A percentile compares a stretch with the other conserved stretches of the same genome.
phyloP scores from a whole-genome alignment of 2,888 invertebrate species.

The Agriotes lineatus region DNA sequence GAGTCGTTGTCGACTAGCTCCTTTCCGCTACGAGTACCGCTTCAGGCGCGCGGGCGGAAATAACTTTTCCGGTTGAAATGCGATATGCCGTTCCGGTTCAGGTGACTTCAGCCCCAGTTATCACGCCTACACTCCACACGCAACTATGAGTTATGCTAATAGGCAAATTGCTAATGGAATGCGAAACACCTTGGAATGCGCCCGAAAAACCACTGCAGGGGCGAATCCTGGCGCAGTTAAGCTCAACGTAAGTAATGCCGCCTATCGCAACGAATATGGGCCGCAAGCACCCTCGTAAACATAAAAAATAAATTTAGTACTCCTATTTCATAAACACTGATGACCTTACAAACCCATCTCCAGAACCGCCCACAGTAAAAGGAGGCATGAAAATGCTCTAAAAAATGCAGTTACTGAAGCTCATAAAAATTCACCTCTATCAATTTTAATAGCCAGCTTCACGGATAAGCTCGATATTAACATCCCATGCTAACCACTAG shows the following conservation, averaged over 20 bases:
- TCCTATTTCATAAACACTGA: conserved; percentile 23
- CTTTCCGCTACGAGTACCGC: conserved; percentile 50
- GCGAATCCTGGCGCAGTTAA: too few species aligned
- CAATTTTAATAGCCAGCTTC: conserved; percentile 9
- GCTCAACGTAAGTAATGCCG: not conserved
- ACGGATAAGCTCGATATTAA: conserved; percentile 12
- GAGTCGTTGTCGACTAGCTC: conserved; percentile 50
- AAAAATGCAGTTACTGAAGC: conserved; percentile 12
- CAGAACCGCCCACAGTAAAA: conserved; percentile 20
- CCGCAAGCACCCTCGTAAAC: conserved; percentile 8
- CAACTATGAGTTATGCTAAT: conserved; percentile 39
- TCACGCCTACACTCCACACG: conserved; percentile 36
- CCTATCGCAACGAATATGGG: conserved; percentile 2
- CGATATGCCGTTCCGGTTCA: conserved; percentile 51
- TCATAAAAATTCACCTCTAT: conserved; percentile 15
- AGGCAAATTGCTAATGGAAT: conserved; percentile 25
- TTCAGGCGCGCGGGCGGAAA: conserved; percentile 50
- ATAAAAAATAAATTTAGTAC: conserved; percentile 32
- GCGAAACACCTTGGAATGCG: conserved; percentile 3
- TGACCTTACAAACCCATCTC: conserved; percentile 22
- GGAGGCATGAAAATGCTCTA: conserved; percentile 3
- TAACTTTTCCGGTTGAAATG: conserved; percentile 50
- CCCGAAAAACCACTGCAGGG: not conserved
- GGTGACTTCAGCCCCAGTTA: conserved; percentile 43
- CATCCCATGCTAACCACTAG: not conserved